A percentile compares a stretch with the other conserved stretches of the same genome.
Conservation (phyloP, 2,113 vertebrate genomes). For the Melanotaenia duboulayi region DNA sequence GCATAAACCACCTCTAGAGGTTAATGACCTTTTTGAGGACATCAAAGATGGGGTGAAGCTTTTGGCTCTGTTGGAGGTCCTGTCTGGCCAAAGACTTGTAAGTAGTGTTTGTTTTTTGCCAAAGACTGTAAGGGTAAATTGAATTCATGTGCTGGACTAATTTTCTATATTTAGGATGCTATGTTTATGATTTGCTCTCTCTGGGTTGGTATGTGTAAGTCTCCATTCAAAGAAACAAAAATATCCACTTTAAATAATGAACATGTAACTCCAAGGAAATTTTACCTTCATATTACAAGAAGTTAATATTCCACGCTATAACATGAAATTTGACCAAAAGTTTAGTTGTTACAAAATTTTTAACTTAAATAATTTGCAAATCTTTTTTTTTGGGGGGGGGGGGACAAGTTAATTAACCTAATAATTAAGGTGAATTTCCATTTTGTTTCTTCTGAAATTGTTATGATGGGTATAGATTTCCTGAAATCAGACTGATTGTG, state of each 20-base stretch:
- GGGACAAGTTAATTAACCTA: background rate
- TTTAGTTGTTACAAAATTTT: too few relatives aligned
- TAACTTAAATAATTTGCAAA: background rate
- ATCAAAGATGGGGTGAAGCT: conserved; percentile 98
- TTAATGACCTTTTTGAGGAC: conserved; percentile 97
- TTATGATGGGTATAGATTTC: background rate
- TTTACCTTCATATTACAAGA: background rate
- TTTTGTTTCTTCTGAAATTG: background rate
- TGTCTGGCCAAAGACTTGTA: conserved; percentile 97
- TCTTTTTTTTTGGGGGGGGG: background rate
- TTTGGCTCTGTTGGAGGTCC: conserved; percentile 93
- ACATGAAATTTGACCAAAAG: too few relatives aligned
- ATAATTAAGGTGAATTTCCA: background rate
- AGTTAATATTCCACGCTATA: too few relatives aligned
- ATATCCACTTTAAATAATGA: too few relatives aligned
- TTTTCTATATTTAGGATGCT: background rate
- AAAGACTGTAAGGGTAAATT: background rate
- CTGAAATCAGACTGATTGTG: too few relatives aligned
- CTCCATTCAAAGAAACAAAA: too few relatives aligned
- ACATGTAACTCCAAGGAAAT: background rate
- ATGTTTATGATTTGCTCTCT: background rate
- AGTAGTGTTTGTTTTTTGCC: conserved; percentile 56
- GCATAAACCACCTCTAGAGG: conserved; percentile 91
- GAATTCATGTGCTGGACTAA: background rate
- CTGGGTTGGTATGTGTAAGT: background rate